A percentile compares a stretch with the other conserved stretches of the same genome.
Evolutionary conservation across 2,797 vertebrate genomes (phyloP).

Genomic region (Chiloscyllium punctatum): DNA sequence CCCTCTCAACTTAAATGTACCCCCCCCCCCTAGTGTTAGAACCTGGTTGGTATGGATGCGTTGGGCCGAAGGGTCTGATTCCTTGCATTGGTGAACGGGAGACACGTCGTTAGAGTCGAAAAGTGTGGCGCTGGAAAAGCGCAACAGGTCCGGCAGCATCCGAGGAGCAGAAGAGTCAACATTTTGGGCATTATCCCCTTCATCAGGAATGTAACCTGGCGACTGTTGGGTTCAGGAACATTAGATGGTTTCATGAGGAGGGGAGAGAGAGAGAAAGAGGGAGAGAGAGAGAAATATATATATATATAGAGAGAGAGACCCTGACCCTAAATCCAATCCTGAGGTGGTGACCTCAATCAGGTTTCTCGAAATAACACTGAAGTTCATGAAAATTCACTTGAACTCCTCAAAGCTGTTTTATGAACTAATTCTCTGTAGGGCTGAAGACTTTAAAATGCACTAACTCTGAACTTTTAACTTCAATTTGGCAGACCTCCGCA

Average conservation of each 20-base stretch:
- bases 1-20: too few species aligned
- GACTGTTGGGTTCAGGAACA: background rate
- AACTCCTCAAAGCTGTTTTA: background rate
- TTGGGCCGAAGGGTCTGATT: too few species aligned
- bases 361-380: background rate
- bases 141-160: too few species aligned
- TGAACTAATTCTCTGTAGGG: background rate
- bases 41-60: too few species aligned
- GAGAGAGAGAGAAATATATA: too few species aligned
- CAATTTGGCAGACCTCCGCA: background rate
- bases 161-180: too few species aligned
- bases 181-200: too few species aligned
- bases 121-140: too few species aligned
- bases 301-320: background rate
- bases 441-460: background rate
- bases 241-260: background rate
- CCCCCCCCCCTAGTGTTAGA: too few species aligned
- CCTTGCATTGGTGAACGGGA: too few species aligned
- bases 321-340: background rate
- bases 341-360: background rate
- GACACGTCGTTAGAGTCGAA: too few species aligned
- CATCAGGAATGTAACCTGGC: background rate
- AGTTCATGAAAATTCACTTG: background rate
- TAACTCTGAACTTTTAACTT: slow-evolving; percentile 16
- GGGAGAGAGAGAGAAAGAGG: too few species aligned